phyloP scores from a whole-genome alignment of 2,113 vertebrate species.

The Gymnarchus niloticus region DNA sequence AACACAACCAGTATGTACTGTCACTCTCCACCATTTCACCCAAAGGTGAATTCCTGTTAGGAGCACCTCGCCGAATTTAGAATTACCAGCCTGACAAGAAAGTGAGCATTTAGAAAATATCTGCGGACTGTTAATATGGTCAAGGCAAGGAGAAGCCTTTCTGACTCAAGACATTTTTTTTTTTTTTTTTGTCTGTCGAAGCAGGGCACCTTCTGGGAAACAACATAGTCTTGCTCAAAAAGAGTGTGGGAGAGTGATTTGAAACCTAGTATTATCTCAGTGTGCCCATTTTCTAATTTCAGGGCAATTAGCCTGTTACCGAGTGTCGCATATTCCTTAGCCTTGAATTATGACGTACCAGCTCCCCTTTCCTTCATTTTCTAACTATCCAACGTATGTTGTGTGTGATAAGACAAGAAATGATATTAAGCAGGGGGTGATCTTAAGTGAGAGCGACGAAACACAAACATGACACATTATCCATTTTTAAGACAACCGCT shows the following conservation, averaged over 20 bases:
- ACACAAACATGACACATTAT: not conserved
- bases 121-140: too few relatives aligned
- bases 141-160: not conserved
- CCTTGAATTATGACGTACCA: not conserved
- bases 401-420: not conserved
- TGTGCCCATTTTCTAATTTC: constrained; percentile 11
- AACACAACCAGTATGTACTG: not conserved
- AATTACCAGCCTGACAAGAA: too few relatives aligned
- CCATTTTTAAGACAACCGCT: not conserved
- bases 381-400: not conserved
- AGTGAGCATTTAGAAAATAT: too few relatives aligned
- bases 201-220: not conserved
- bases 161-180: not conserved
- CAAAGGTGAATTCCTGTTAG: not conserved
- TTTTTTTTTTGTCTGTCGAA: not conserved
- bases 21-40: not conserved
- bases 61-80: not conserved
- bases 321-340: not conserved
- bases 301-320: constrained; percentile 1
- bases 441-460: not conserved
- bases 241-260: not conserved
- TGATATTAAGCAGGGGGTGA: not conserved
- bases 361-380: not conserved
- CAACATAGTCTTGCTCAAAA: not conserved
- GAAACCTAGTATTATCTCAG: constrained; percentile 6